Evolutionary conservation across 2,797 vertebrate species (phyloP), one percentile per base, ranked within the genome.

Genomic region (Ptychobarbus kaznakovi): DNA sequence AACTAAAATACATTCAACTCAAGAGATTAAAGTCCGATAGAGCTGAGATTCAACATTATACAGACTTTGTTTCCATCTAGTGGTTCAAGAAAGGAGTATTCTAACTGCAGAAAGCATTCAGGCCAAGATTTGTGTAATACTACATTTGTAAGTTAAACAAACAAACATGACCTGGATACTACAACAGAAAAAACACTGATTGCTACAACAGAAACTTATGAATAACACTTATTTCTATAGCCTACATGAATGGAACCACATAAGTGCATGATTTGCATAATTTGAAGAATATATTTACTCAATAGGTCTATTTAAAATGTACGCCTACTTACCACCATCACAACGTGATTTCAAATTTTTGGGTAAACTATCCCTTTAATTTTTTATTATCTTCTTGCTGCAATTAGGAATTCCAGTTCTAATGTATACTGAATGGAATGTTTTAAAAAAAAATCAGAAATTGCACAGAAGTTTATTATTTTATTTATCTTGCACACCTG

Each of bases 1-100:
- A 42, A 42, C 10, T 53, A 16, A 40, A 38, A 56, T 44, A 1
- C 1, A 38, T n/a, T 16, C 1, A 63, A 25, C 11, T 61, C 51
- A 25, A 78, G 32, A 38, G 16, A 20, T 58, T 58, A 13, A 49
- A 49, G 9, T 44, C 7, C 20, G 32, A 25, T 3, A 3, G n/a
- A 79, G 32, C 13, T 44, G n/a, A 68, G 11, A 69, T 9, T 20
- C 83, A 28, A 25, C 28, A 70, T 81, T 44, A 42, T 65, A 32
- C 38, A 25, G 53, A 53, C 83, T 74, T 78, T 79, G 73, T 44
- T 85, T 79, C 73, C 86, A 81, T 81, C 83, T 85, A 79, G 73
- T 25, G 86, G 63, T 2, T 44, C 3, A 72, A 61, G 1, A 72
- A 70, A 22, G 18, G 22, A 32, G n/a, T 1, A 18, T 53, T 3